Percentiles rank a stretch among this genome's conserved stretches.
These are phyloP conservation scores for Tipula lateralis DNA, from an alignment of 2,888 invertebrate genomes.

Conservation along the genomic window DNA sequence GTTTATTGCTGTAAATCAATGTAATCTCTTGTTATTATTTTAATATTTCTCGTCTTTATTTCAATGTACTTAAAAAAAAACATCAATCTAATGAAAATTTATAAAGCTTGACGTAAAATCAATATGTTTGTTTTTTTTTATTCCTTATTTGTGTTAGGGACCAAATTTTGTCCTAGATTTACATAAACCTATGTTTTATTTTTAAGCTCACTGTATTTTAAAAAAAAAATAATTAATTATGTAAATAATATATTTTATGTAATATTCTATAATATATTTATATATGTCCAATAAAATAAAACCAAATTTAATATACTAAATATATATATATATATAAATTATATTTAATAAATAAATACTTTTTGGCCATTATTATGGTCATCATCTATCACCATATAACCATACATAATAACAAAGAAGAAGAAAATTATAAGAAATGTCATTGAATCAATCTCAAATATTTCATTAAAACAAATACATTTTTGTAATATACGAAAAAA, in stretches of 20 bases:
- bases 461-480: not conserved
- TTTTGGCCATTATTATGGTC: not conserved
- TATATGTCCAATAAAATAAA: not conserved
- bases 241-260: not conserved
- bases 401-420: not conserved
- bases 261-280: not conserved
- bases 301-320: not conserved
- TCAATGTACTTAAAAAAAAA: not conserved
- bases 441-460: not conserved
- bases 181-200: not conserved
- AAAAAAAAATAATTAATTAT: not conserved
- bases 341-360: not conserved
- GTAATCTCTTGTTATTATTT: not conserved
- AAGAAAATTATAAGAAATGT: not conserved
- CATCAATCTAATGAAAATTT: not conserved
- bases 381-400: not conserved
- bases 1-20: not conserved
- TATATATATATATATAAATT: not conserved
- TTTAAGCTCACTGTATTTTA: too few relatives aligned
- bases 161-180: not conserved
- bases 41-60: not conserved
- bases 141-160: not conserved
- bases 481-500: not conserved
- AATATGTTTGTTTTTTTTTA: not conserved
- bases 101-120: not conserved